Conservation (phyloP, 2,797 vertebrate genomes). For the Arnoldichthys spilopterus region DNA sequence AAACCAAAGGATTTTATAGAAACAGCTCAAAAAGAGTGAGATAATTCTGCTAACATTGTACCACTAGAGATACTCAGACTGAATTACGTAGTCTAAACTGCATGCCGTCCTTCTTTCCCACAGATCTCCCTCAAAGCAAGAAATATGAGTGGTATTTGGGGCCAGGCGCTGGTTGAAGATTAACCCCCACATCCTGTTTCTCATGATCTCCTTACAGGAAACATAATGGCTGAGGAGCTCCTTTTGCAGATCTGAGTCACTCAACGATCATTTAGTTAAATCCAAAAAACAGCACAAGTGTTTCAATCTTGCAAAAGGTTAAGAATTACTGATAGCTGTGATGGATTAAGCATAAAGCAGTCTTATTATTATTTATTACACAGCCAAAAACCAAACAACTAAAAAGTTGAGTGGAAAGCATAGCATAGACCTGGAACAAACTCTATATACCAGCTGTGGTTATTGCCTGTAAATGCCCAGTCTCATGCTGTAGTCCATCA, state of each 20-base stretch:
- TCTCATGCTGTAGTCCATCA: too few species aligned
- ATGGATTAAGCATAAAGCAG: neutral
- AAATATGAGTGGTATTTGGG: constrained; percentile 60
- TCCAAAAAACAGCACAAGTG: neutral
- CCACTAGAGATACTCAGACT: constrained; percentile 28
- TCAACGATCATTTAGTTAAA: constrained; percentile 7
- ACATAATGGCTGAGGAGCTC: constrained; percentile 19
- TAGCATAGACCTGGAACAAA: neutral
- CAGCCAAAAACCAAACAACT: neutral
- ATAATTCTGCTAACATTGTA: constrained; percentile 8
- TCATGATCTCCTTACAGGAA: constrained; percentile 62
- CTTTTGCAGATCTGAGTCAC: neutral
- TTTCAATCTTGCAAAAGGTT: neutral
- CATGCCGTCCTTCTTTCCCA: constrained; percentile 49
- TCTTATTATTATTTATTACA: neutral
- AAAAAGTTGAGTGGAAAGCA: neutral
- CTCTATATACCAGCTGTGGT: too few species aligned
- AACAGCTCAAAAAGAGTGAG: neutral
- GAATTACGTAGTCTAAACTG: constrained; percentile 24
- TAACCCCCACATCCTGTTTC: constrained; percentile 71
- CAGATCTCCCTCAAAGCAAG: constrained; percentile 43
- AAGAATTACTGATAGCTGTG: neutral
- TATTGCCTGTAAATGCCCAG: neutral
- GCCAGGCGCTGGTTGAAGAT: constrained; percentile 53
- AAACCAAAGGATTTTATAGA: neutral